Conservation (phyloP, 2,797 vertebrate genomes). For the Pantherophis alleghaniensis region DNA sequence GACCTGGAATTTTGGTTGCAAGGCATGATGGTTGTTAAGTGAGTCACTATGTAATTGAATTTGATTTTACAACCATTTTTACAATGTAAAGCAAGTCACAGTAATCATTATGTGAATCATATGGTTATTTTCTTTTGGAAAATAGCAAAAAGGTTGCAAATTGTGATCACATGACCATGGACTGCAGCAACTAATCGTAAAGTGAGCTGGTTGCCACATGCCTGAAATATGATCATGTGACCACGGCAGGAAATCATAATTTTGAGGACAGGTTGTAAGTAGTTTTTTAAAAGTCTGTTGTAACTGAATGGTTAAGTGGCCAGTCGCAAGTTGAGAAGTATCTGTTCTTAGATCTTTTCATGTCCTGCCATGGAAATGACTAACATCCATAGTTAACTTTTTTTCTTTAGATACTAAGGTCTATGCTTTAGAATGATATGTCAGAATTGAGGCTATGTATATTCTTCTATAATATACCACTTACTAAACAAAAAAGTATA, state of each 20-base stretch:
- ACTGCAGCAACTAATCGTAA: neutral
- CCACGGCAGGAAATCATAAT: neutral
- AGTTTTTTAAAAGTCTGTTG: neutral
- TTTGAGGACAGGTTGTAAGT: neutral
- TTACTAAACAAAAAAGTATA: neutral
- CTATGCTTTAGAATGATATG: neutral
- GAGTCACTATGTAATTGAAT: neutral
- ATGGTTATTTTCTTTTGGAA: neutral
- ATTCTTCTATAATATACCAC: neutral
- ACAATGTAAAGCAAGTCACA: neutral
- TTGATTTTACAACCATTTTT: neutral
- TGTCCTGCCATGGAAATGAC: neutral
- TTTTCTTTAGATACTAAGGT: neutral
- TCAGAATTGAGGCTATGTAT: neutral
- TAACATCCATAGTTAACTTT: neutral
- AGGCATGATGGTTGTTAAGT: neutral
- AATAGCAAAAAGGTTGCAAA: neutral
- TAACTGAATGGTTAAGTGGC: neutral
- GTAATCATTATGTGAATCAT: neutral
- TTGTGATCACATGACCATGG: neutral
- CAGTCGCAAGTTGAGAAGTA: neutral
- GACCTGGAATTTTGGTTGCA: neutral
- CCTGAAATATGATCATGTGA: neutral
- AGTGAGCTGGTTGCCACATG: neutral
- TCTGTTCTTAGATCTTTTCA: neutral